phyloP scores from a whole-genome alignment of 2,113 vertebrate genomes.

The Gallinago undulata region DNA sequence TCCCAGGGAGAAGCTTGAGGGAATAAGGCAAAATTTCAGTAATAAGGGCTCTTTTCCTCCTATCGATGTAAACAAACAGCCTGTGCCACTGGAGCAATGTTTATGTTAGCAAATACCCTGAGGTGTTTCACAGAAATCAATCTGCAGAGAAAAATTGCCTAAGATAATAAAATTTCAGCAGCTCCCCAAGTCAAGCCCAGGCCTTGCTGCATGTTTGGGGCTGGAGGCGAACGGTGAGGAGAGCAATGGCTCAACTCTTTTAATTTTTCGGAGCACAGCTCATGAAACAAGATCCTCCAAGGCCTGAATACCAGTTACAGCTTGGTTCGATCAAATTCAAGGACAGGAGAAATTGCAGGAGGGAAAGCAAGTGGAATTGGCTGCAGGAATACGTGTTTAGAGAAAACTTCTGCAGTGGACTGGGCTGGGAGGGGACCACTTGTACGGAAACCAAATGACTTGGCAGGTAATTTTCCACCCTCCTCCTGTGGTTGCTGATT shows the following conservation, averaged over 20 bases:
- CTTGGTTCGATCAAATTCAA: background rate
- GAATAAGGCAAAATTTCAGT: background rate
- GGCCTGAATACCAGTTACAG: background rate
- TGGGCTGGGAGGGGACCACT: background rate
- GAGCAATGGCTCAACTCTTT: background rate
- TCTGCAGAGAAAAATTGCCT: background rate
- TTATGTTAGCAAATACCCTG: slow-evolving; percentile 33
- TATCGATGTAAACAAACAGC: slow-evolving; percentile 47
- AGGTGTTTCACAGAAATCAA: slow-evolving; percentile 51
- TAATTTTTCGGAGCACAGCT: background rate
- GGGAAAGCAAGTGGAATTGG: background rate
- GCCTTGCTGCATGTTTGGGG: background rate
- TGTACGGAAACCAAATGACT: background rate
- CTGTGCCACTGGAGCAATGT: slow-evolving; percentile 21
- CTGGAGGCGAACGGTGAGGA: background rate
- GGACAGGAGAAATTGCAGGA: background rate
- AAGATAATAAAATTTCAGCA: background rate
- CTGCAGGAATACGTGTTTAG: background rate
- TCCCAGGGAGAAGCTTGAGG: background rate
- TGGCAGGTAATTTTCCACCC: background rate
- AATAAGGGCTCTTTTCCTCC: slow-evolving; percentile 44
- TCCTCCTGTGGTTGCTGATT: background rate
- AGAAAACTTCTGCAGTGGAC: background rate
- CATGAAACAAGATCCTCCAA: fast-evolving
- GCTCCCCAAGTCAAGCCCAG: background rate